A percentile compares a stretch with the other conserved stretches of the same genome.
Evolutionary conservation across 1,140 invertebrate species (phyloP).

Genomic region (Solenopsis fugax): DNA sequence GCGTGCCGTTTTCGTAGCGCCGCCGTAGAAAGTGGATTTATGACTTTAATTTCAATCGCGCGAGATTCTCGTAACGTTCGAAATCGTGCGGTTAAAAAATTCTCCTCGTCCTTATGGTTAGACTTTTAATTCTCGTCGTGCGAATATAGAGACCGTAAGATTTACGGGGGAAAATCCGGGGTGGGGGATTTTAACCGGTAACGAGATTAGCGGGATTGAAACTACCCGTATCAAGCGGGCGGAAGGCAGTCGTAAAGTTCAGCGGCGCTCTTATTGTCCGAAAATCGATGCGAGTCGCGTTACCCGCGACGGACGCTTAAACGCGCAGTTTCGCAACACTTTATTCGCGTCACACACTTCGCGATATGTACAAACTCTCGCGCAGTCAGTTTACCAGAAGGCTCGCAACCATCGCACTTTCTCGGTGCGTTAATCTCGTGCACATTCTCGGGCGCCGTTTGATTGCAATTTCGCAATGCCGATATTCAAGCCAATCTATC

Average conservation of each 20-base stretch:
- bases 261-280: slow-evolving; percentile 11
- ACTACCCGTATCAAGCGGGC: slow-evolving; percentile 9
- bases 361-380: slow-evolving; percentile 15
- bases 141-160: slow-evolving; percentile 24
- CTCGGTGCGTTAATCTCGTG: slow-evolving; percentile 37
- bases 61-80: slow-evolving; percentile 9
- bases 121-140: slow-evolving; percentile 23
- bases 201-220: slow-evolving; percentile 46
- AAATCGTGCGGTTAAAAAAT: not conserved
- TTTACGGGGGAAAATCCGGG: slow-evolving; percentile 30
- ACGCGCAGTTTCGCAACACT: slow-evolving; percentile 12
- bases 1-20: not conserved
- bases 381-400: not conserved
- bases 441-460: slow-evolving; percentile 23
- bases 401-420: slow-evolving; percentile 30
- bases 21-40: not conserved
- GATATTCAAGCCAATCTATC: not conserved
- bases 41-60: slow-evolving; percentile 23
- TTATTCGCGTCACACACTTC: slow-evolving; percentile 28
- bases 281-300: slow-evolving; percentile 47
- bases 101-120: not conserved
- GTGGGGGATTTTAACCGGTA: not conserved
- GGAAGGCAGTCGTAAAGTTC: slow-evolving; percentile 14
- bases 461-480: slow-evolving; percentile 42
- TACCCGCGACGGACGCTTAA: slow-evolving; percentile 3